phyloP scores from a whole-genome alignment of 2,113 vertebrate genomes.

The Psittacus erithacus region DNA sequence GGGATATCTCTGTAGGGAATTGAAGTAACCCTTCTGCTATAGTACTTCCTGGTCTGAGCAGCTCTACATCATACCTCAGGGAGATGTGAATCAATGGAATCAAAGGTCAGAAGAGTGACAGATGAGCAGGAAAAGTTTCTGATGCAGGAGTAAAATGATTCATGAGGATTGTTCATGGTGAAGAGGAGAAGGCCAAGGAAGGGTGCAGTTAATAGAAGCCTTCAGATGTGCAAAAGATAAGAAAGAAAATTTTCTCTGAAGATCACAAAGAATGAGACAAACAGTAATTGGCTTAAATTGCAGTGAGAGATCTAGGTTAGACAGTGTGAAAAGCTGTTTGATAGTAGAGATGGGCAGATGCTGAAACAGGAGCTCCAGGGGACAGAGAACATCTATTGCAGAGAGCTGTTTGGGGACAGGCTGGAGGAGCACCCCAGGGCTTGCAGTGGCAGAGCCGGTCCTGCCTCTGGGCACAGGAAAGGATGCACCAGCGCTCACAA shows the following conservation, averaged over 20 bases:
- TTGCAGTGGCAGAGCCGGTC: neutral
- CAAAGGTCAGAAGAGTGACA: neutral
- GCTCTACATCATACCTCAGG: neutral
- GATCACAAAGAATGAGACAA: neutral
- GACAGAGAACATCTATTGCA: neutral
- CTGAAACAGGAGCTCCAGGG: neutral
- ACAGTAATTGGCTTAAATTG: neutral
- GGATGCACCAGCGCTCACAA: neutral
- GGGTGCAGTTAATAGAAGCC: neutral
- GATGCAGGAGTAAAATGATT: neutral
- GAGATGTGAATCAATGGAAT: neutral
- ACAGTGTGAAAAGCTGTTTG: neutral
- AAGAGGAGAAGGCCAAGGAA: neutral
- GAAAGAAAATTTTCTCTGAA: neutral
- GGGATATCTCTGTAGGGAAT: too few relatives aligned
- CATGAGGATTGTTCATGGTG: neutral
- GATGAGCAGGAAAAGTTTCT: neutral
- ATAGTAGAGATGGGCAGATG: neutral
- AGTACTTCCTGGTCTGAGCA: too few relatives aligned
- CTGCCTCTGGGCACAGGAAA: fast-evolving
- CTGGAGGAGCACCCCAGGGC: neutral
- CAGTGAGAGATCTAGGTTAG: neutral
- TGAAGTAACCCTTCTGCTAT: neutral
- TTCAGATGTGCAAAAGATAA: neutral
- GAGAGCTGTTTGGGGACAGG: neutral